Percentiles rank a stretch among this genome's conserved stretches.
phyloP scores from a whole-genome alignment of 2,797 vertebrate genomes.

The Kryptolebias ocellatus region DNA sequence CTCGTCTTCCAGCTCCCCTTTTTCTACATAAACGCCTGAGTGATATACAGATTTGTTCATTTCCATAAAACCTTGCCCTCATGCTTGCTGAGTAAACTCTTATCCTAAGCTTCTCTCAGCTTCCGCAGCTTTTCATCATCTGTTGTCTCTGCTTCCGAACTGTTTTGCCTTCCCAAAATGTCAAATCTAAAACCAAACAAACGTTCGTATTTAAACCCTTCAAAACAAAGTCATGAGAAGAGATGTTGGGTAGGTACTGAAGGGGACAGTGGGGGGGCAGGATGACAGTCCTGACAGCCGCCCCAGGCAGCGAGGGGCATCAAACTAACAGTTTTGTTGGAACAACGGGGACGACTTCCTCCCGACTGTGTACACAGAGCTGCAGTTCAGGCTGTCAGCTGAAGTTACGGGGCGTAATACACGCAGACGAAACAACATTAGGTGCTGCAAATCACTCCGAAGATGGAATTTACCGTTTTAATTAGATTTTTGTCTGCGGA shows the following conservation, averaged over 20 bases:
- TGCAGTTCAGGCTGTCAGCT: slow-evolving; percentile 32
- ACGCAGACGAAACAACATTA: neutral
- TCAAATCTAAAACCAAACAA: slow-evolving; percentile 20
- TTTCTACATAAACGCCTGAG: slow-evolving; percentile 1
- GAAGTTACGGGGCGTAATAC: slow-evolving; percentile 5
- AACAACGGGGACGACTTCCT: slow-evolving; percentile 35
- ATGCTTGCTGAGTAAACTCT: slow-evolving; percentile 20
- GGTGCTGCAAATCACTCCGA: slow-evolving; percentile 4
- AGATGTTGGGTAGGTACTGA: slow-evolving; percentile 25
- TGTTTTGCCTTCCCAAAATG: slow-evolving; percentile 22
- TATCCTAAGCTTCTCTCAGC: slow-evolving; percentile 20
- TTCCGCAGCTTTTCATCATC: slow-evolving; percentile 2
- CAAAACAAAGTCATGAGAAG: slow-evolving; percentile 25
- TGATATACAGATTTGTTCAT: slow-evolving; percentile 19
- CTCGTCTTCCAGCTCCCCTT: neutral
- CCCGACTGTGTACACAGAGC: slow-evolving; percentile 34
- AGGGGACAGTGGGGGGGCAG: slow-evolving; percentile 25
- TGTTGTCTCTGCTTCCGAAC: slow-evolving; percentile 21
- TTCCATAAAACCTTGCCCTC: neutral
- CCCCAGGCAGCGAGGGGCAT: slow-evolving; percentile 44
- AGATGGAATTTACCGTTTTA: neutral
- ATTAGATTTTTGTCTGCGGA: neutral
- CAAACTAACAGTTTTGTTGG: slow-evolving; percentile 50
- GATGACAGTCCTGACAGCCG: slow-evolving; percentile 55
- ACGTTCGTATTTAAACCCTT: slow-evolving; percentile 31